Evolutionary conservation across 2,113 vertebrate genomes (phyloP).

Genomic region (Chlamydotis undulata): DNA sequence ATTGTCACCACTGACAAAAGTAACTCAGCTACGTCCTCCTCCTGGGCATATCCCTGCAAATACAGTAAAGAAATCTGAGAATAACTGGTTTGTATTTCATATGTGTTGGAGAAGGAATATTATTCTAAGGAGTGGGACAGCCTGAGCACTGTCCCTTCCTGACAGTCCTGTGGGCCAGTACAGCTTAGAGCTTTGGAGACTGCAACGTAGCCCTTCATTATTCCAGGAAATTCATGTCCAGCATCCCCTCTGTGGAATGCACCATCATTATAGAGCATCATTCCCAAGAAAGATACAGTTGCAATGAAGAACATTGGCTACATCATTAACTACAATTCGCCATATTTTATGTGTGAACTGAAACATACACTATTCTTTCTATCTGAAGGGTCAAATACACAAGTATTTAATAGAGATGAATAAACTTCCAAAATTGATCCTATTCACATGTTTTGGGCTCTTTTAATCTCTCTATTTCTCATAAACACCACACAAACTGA

Average conservation of each 20-base stretch:
- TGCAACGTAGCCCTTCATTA: background rate
- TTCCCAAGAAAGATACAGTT: background rate
- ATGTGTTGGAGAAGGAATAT: background rate
- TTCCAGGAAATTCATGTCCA: background rate
- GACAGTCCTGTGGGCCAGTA: background rate
- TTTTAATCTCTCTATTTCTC: background rate
- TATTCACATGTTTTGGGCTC: rapidly evolving
- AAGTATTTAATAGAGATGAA: background rate
- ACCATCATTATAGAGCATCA: background rate
- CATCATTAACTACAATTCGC: background rate
- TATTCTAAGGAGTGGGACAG: background rate
- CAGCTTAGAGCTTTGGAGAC: background rate
- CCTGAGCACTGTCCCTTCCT: background rate
- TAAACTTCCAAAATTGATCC: background rate
- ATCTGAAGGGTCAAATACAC: background rate
- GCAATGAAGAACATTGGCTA: background rate
- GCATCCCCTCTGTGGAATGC: background rate
- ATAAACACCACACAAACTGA: background rate
- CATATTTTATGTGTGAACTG: background rate
- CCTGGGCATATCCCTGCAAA: background rate
- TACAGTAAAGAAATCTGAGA: background rate
- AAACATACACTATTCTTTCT: background rate
- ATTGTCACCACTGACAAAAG: background rate
- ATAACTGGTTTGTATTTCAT: background rate
- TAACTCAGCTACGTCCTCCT: background rate